Evolutionary conservation across 2,113 vertebrate species (phyloP), one percentile per base, ranked within the genome.

Genomic region (Antechinus flavipes): DNA sequence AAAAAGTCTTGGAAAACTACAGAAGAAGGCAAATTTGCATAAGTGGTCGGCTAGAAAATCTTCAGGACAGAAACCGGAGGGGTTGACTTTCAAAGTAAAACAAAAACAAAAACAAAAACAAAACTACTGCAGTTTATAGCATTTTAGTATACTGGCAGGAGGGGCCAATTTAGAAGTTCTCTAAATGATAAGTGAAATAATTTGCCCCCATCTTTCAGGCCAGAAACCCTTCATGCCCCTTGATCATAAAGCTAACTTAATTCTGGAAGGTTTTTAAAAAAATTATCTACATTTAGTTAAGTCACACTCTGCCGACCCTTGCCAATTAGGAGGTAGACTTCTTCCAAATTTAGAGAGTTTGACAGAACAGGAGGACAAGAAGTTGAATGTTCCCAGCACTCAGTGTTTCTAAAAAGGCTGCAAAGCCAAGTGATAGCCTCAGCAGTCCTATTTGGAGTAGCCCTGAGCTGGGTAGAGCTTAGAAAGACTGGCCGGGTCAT

Each of bases 221-320:
- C 91, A 97, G 95, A 94, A 97, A 98, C 94, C 54, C 96, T 97
- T 90, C 96, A 96, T 98, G 97, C 97, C 98, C 98, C 97, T 98
- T 93, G 93, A 94, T 96, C 95, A 93, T 95, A 97, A 97, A 97
- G 96, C 93, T 49, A 90, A 91, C 93, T 92, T 24, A 93, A 95
- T 91, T 92, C 91, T n/a, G 19, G 93, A 93, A 94, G 58, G 50
- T 61, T 68, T 68, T 35, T 92, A 93, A 92, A 91, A 93, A 42
- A 56, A 84, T 84, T 0, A 11, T 49, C 24, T n/a, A 94, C 91
- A n/a, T 91, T 89, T 84, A 91, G 93, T 84, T 2, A 92, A 91
- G 8, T 93, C 46, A 1, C 46, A 5, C 93, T 92, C 96, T 95
- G n/a, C 95, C 93, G 93, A n/a, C 96, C 92, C 56, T 55, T 0